Evolutionary conservation across 2,888 invertebrate species (phyloP).

Genomic region (Diogma glabrata): DNA sequence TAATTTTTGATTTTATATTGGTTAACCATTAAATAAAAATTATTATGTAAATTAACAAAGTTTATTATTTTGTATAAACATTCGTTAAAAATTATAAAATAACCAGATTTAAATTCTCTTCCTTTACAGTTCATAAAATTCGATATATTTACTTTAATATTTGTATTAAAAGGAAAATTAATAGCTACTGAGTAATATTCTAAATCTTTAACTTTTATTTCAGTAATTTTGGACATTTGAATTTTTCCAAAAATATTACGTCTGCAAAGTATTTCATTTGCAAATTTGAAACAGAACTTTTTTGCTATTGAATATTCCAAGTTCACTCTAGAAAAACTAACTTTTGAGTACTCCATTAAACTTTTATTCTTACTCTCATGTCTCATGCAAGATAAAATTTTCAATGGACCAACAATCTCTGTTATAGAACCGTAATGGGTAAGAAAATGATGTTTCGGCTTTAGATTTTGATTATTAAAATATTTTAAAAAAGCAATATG

Average conservation of each 20-base stretch:
- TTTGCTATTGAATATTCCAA: constrained; percentile 4
- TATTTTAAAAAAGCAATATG: not conserved
- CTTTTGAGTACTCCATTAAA: constrained; percentile 8
- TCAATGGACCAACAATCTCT: constrained; percentile 5
- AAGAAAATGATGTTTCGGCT: constrained; percentile 2
- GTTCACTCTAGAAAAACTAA: constrained; percentile 2
- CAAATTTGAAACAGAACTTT: not conserved
- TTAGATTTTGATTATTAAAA: not conserved
- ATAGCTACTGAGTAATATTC: not conserved
- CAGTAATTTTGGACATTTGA: not conserved
- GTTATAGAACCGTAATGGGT: constrained; percentile 3
- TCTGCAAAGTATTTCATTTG: not conserved
- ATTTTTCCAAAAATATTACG: not conserved
- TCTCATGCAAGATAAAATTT: constrained; percentile 4
- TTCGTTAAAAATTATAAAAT: constrained; percentile 5
- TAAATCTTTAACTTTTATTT: not conserved
- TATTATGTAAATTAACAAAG: too few species aligned
- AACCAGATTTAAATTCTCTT: not conserved
- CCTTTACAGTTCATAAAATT: not conserved
- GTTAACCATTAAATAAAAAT: too few species aligned
- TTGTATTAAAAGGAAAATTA: constrained; percentile 2
- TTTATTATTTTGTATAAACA: not conserved
- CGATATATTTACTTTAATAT: not conserved
- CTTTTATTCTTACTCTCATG: constrained; percentile 9
- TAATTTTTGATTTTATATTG: too few species aligned